Base-by-base conservation (phyloP, 2,113 vertebrate genomes). In the Orycteropus afer region DNA sequence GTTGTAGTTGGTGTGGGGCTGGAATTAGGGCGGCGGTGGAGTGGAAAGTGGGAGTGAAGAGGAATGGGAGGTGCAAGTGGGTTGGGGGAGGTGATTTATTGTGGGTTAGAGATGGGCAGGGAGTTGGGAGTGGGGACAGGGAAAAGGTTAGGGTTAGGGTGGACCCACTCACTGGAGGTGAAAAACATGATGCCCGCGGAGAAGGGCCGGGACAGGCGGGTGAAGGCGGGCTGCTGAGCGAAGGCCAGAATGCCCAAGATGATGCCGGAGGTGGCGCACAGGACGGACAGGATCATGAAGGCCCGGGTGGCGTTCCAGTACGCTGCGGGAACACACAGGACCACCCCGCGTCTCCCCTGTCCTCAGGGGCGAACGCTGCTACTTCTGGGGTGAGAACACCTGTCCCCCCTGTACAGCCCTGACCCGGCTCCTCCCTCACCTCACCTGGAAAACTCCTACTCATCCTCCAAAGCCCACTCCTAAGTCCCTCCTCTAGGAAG, bases 231-330 rank as follows among this genome's bases (percentile, higher is more conserved):
- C 95, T 99, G 99, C 95, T 99, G 99, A 32, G 98, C 98, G 4
- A 99, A 99, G 92, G 99, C 99, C 65, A 99, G 98, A 96, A 99
- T 99, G 65, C 99, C 99, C 25, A 98, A 97, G 69, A 99, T 98
- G 98, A 99, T 98, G 87, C 99, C 99, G 0, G 98, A 98, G 40
- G 99, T 99, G 97, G 99, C 99, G 0, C 98, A 98, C 98, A 99
- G 98, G 74, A 99, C 98, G 0, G 99, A 99, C 83, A 99, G 98
- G 98, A 99, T 99, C 99, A 99, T 99, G 98, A 99, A 99, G 82
- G 99, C 99, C 11, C 99, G 98, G 5, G 99, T 99, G 78, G 99
- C 99, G 9, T 99, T 99, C 99, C 99, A 99, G 96, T 99, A 99
- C 0, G 99, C 99, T 99, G 97, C 71, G 8, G 91, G 82, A 73